Conservation (phyloP, 2,888 invertebrate species). For the Calameuta filiformis region DNA sequence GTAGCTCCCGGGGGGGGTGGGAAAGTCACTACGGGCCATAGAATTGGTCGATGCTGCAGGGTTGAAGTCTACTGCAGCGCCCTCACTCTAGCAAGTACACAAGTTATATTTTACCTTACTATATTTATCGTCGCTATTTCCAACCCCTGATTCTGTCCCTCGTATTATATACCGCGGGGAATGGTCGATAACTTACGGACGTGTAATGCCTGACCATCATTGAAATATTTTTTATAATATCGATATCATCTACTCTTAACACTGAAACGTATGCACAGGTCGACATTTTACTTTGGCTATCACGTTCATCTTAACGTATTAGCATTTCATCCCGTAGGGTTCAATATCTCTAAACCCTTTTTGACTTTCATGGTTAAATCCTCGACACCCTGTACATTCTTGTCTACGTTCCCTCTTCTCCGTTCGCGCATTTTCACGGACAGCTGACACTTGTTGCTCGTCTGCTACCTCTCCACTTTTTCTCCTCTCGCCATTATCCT, state of each 20-base stretch:
- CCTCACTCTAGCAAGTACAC: background rate
- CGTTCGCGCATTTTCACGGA: slow-evolving; percentile 37
- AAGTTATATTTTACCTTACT: background rate
- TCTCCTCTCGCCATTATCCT: background rate
- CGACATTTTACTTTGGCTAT: background rate
- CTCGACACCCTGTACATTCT: background rate
- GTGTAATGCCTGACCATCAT: background rate
- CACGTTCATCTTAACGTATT: background rate
- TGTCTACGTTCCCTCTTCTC: slow-evolving; percentile 10
- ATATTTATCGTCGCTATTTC: background rate
- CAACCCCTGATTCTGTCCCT: background rate
- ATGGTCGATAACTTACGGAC: background rate
- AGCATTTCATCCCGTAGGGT: background rate
- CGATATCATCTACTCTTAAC: background rate
- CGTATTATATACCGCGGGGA: background rate
- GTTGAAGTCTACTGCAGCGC: background rate
- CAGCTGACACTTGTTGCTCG: slow-evolving; percentile 52
- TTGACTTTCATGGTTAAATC: background rate
- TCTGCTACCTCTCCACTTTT: background rate
- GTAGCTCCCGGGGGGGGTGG: background rate
- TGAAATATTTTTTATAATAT: background rate
- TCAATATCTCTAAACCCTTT: background rate
- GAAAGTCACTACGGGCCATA: background rate
- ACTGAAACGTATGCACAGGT: background rate
- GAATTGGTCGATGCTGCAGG: background rate